Evolutionary conservation across 1,140 invertebrate genomes (phyloP), one percentile per base, ranked within the genome.

Genomic region (Gryon sp.): DNA sequence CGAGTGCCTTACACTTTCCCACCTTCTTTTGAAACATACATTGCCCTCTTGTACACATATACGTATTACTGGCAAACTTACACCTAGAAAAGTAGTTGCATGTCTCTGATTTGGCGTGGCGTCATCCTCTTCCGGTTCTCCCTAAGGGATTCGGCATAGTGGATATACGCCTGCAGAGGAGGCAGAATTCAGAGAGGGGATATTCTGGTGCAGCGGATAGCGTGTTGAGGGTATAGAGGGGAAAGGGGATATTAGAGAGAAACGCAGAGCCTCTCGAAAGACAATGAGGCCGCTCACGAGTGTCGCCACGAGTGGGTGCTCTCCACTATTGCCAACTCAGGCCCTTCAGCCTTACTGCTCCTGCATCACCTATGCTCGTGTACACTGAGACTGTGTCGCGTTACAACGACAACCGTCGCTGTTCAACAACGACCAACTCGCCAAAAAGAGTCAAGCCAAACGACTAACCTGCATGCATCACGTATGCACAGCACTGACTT

Each of bases 291-390:
- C 86, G 86, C 85, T 88, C 83, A 82, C 83, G 79, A 88, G 87
- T 88, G 87, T 88, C 86, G 82, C 85, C 84, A 86, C 82, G 84
- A 88, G 86, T 87, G 82, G 86, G 70, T 83, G 82, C 86, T 86
- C 86, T 88, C 80, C 83, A 88, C 86, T 88, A 88, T 88, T 88
- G 87, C 87, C 84, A 87, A 88, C 86, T 88, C 87, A 88, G 87
- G 83, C 84, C 83, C 86, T 88, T 87, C 80, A 87, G 81, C 82
- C 79, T 84, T 82, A 55, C 81, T 81, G 79, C 70, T 78, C 65
- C 77, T 76, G 66, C 73, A 81, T 75, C 73, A 66, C 77, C 80
- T 77, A 77, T 74, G 76, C 69, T 74, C 68, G 57, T 78, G 68
- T 66, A 82, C 75, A 79, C 76, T 62, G 76, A 65, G 74, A 74